phyloP scores from a whole-genome alignment of 2,797 vertebrate species.

The Hoplostethus atlanticus region DNA sequence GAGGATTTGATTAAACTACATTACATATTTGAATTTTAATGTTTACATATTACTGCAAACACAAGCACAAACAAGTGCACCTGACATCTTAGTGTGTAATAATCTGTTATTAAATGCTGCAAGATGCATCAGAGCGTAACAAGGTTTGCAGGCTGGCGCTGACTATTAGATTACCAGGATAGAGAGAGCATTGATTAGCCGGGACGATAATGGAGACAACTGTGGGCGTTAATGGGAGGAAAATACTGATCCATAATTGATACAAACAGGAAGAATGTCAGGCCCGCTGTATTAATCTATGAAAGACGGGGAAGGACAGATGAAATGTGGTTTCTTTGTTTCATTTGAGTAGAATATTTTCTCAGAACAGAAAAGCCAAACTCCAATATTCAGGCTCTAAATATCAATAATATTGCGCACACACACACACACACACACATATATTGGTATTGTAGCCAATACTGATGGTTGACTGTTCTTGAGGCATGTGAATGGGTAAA shows the following conservation, averaged over 20 bases:
- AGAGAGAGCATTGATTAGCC: constrained; percentile 40
- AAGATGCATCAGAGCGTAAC: constrained; percentile 13
- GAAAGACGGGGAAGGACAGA: constrained; percentile 5
- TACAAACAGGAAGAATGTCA: constrained; percentile 41
- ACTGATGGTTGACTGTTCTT: too few species aligned
- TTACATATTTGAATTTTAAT: too few species aligned
- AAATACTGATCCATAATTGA: constrained; percentile 52
- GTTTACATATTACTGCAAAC: too few species aligned
- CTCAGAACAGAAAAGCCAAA: too few species aligned
- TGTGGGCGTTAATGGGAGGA: constrained; percentile 32
- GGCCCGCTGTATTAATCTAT: constrained; percentile 13
- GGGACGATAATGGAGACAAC: constrained; percentile 31
- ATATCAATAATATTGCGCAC: too few species aligned
- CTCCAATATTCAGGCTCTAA: too few species aligned
- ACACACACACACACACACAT: too few species aligned
- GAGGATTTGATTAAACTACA: too few species aligned
- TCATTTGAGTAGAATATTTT: neutral
- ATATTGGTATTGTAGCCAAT: too few species aligned
- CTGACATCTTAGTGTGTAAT: constrained; percentile 4
- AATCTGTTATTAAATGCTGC: constrained; percentile 14
- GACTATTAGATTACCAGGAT: constrained; percentile 39
- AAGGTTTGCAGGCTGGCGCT: constrained; percentile 25
- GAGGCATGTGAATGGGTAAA: too few species aligned
- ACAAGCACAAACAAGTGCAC: neutral
- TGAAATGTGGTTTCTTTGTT: neutral